phyloP scores from a whole-genome alignment of 2,888 invertebrate genomes.

The Tipula confusa region DNA sequence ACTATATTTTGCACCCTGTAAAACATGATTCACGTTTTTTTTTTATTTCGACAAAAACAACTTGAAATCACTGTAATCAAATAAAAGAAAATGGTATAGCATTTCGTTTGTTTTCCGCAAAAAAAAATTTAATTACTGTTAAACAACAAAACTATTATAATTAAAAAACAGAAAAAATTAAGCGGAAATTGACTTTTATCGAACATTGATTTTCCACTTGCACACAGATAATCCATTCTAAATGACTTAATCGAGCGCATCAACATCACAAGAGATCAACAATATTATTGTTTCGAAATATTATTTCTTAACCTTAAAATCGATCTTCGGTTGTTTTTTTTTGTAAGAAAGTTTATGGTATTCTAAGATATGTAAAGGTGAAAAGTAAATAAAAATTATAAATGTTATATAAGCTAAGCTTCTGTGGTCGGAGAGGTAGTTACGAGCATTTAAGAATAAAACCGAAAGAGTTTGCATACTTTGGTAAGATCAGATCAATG shows the following conservation, averaged over 20 bases:
- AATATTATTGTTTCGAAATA: background rate
- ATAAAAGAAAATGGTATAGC: background rate
- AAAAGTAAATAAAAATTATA: background rate
- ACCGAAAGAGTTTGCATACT: too few relatives aligned
- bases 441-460: too few relatives aligned
- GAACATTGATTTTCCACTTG: background rate
- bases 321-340: background rate
- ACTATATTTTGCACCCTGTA: background rate
- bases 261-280: background rate
- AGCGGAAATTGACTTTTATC: background rate
- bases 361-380: background rate
- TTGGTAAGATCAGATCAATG: too few relatives aligned
- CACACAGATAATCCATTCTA: background rate
- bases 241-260: background rate
- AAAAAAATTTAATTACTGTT: background rate
- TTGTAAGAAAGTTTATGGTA: slow-evolving; percentile 21
- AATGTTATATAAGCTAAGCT: background rate
- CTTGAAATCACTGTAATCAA: background rate
- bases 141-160: background rate
- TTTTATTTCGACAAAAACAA: background rate
- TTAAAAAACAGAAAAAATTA: background rate
- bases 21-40: background rate
- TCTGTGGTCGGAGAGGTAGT: too few relatives aligned
- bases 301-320: background rate
- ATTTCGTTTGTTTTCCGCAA: background rate